Evolutionary conservation across 2,113 vertebrate genomes (phyloP).

Genomic region (Cervus canadensis): DNA sequence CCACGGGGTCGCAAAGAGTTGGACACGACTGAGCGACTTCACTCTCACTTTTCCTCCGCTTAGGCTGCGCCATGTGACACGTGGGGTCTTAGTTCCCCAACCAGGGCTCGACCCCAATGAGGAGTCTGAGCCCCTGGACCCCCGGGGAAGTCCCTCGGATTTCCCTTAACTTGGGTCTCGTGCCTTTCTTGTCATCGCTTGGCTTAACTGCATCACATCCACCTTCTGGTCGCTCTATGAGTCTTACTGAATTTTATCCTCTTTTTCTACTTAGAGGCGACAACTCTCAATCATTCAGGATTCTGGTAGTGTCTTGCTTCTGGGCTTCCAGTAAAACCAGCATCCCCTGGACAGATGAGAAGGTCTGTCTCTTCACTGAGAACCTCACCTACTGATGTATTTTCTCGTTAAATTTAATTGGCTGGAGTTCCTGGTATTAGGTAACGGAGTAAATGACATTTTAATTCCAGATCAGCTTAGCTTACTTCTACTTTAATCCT

Average conservation of each 20-base stretch:
- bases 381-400: background rate
- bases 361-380: background rate
- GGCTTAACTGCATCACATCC: rapidly evolving
- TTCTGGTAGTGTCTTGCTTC: background rate
- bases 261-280: background rate
- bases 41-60: background rate
- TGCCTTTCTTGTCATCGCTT: rapidly evolving
- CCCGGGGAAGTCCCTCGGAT: background rate
- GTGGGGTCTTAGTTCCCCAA: background rate
- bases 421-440: background rate
- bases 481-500: background rate
- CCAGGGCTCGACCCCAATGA: rapidly evolving
- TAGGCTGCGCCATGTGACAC: background rate
- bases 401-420: background rate
- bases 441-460: background rate
- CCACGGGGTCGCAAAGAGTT: background rate
- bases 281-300: background rate
- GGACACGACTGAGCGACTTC: background rate
- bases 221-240: background rate
- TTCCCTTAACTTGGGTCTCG: background rate
- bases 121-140: background rate
- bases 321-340: background rate
- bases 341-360: background rate
- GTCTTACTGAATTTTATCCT: background rate
- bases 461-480: background rate